A percentile compares a stretch with the other conserved stretches of the same genome.
phyloP scores from a whole-genome alignment of 2,797 vertebrate genomes.

The Ataeniobius toweri region DNA sequence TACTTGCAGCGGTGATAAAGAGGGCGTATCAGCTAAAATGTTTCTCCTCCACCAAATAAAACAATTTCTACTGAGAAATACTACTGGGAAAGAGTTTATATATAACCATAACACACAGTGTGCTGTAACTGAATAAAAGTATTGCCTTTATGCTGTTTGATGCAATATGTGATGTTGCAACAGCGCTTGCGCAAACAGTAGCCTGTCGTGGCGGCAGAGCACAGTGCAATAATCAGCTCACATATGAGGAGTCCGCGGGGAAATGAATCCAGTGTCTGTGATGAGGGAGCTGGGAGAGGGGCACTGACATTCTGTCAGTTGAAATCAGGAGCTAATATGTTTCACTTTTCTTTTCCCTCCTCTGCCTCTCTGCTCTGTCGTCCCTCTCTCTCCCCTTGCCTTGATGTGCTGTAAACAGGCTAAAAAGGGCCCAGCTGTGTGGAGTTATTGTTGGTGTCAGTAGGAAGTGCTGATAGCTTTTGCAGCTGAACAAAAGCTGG shows the following conservation, averaged over 20 bases:
- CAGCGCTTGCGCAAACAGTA: slow-evolving; percentile 53
- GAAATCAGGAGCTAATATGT: slow-evolving; percentile 84
- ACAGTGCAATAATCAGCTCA: slow-evolving; percentile 43
- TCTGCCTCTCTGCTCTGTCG: slow-evolving; percentile 70
- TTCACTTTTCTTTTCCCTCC: slow-evolving; percentile 81
- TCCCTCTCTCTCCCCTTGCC: slow-evolving; percentile 68
- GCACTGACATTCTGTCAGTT: slow-evolving; percentile 74
- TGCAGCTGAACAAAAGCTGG: slow-evolving; percentile 90
- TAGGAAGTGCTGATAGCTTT: slow-evolving; percentile 91
- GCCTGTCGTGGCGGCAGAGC: slow-evolving; percentile 37
- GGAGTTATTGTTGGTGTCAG: slow-evolving; percentile 90
- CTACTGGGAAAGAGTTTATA: slow-evolving; percentile 44
- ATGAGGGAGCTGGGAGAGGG: slow-evolving; percentile 44
- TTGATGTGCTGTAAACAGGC: slow-evolving; percentile 90
- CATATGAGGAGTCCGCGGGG: slow-evolving; percentile 44
- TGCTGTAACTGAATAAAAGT: slow-evolving; percentile 28
- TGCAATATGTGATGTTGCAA: slow-evolving; percentile 41
- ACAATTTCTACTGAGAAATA: slow-evolving; percentile 54
- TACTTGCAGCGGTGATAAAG: slow-evolving; percentile 68
- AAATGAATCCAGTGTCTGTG: slow-evolving; percentile 42
- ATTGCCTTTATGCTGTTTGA: slow-evolving; percentile 47
- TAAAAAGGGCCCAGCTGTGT: slow-evolving; percentile 89
- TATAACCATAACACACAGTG: slow-evolving; percentile 40
- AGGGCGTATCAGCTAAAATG: slow-evolving; percentile 65
- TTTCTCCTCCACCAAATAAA: slow-evolving; percentile 64